Evolutionary conservation across 2,113 vertebrate species (phyloP).

Genomic region (Eira barbara): DNA sequence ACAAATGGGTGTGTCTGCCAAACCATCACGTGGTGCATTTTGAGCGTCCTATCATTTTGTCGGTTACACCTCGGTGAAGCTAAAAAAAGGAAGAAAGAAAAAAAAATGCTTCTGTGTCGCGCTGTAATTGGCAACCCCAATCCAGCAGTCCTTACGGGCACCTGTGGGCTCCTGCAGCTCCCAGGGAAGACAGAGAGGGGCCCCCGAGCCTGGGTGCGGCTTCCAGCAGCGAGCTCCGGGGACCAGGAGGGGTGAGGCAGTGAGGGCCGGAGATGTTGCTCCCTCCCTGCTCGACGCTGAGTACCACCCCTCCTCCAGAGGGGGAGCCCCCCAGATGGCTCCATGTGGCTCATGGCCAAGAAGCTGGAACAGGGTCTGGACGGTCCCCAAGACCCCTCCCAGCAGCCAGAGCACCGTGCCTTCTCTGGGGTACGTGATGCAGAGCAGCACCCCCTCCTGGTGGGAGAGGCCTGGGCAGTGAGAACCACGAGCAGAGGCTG

Average conservation of each 20-base stretch:
- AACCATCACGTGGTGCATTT: neutral
- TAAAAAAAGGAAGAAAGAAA: neutral
- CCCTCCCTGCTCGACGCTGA: neutral
- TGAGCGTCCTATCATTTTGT: neutral
- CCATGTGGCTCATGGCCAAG: neutral
- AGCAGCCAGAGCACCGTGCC: too few relatives aligned
- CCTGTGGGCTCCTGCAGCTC: neutral
- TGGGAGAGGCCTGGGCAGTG: neutral
- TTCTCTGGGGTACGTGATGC: neutral
- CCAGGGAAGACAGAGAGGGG: neutral
- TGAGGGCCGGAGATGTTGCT: too few relatives aligned
- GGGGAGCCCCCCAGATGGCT: neutral
- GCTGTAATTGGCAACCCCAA: accelerated
- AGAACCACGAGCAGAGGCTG: neutral
- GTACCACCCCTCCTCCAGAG: neutral
- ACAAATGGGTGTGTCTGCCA: neutral
- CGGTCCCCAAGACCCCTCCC: neutral
- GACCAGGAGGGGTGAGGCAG: neutral
- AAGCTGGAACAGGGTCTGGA: neutral
- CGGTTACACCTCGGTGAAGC: neutral
- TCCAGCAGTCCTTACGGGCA: accelerated
- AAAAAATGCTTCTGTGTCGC: too few relatives aligned
- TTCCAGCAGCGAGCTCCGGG: neutral
- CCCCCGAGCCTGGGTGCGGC: neutral
- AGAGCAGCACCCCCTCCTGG: neutral